Evolutionary conservation across 2,888 invertebrate genomes (phyloP).

Genomic region (Bugulina stolonifera): DNA sequence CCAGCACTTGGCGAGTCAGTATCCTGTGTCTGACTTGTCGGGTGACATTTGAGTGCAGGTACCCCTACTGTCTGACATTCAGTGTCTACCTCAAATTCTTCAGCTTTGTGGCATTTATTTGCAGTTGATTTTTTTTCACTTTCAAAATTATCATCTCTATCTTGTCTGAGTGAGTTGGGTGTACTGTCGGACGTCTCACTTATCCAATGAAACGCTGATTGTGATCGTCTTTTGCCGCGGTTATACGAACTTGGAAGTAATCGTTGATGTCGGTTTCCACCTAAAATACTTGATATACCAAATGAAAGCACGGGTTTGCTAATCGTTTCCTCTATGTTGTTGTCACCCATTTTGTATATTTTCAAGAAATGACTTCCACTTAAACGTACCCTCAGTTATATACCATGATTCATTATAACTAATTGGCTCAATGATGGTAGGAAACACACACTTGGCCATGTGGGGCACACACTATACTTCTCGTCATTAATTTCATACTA

Average conservation of each 20-base stretch:
- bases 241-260: neutral
- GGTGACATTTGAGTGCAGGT: neutral
- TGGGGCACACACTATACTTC: neutral
- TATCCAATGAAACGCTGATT: neutral
- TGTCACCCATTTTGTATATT: neutral
- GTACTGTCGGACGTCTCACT: neutral
- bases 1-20: neutral
- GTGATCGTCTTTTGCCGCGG: neutral
- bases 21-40: neutral
- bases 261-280: neutral
- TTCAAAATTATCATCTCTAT: neutral
- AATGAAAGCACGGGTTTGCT: neutral
- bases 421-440: constrained; percentile 7
- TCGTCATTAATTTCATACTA: neutral
- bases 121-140: neutral
- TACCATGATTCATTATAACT: neutral
- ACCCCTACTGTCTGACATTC: neutral
- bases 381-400: neutral
- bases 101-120: neutral
- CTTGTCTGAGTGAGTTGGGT: neutral
- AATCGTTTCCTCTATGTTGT: neutral
- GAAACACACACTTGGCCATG: neutral
- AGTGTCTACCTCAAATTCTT: neutral
- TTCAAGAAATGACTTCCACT: neutral
- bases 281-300: constrained; percentile 21